phyloP scores from a whole-genome alignment of 2,113 vertebrate genomes.

The Coturnix japonica region DNA sequence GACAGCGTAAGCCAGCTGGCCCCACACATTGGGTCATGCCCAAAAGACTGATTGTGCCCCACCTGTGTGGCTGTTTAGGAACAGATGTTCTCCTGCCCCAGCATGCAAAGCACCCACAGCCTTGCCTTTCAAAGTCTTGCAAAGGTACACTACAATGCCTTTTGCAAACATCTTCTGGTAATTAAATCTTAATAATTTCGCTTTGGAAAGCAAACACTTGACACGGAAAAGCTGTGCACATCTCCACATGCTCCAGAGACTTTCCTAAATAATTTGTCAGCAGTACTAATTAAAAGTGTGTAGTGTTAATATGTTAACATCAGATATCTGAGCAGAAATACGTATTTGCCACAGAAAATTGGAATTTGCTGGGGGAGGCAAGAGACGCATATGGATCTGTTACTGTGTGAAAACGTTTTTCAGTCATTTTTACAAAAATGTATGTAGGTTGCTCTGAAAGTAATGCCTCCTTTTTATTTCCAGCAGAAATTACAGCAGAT shows the following conservation, averaged over 20 bases:
- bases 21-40: rapidly evolving
- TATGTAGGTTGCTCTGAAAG: background rate
- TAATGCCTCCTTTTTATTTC: background rate
- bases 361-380: background rate
- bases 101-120: background rate
- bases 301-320: background rate
- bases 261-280: conserved; percentile 43
- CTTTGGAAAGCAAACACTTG: conserved; percentile 46
- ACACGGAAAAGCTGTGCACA: background rate
- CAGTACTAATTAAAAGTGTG: background rate
- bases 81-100: background rate
- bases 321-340: background rate
- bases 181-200: background rate
- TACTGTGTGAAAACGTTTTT: background rate
- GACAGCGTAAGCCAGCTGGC: background rate
- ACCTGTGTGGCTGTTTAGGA: rapidly evolving
- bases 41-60: rapidly evolving
- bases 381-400: background rate
- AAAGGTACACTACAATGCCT: background rate
- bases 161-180: background rate
- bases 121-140: background rate
- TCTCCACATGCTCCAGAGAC: conserved; percentile 25
- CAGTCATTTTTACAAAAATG: background rate
- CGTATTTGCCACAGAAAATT: rapidly evolving
- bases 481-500: too few relatives aligned